Evolutionary conservation across 2,888 invertebrate species (phyloP), one percentile per base, ranked within the genome.

Genomic region (Stratiomys singularior): DNA sequence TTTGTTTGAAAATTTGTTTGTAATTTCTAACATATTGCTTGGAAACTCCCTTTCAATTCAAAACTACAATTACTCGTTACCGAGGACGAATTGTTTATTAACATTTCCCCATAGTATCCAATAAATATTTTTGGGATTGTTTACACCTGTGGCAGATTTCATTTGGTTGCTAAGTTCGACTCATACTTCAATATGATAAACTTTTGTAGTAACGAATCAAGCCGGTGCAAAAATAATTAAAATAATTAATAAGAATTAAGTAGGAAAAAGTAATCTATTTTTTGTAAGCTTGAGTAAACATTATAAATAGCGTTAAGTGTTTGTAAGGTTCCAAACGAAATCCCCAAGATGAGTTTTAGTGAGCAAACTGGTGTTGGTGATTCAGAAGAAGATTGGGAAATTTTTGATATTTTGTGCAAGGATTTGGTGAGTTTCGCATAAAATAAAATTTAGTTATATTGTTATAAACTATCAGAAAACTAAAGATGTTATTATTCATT

Each of bases 301-400:
- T 44, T 44, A 44, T 7, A 44, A 44, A 44, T 44, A 44, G 13
- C 44, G 13, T n/a, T n/a, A n/a, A n/a, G n/a, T n/a, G n/a, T n/a
- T n/a, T n/a, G n/a, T n/a, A n/a, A n/a, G n/a, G n/a, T n/a, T n/a
- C n/a, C n/a, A n/a, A n/a, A n/a, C n/a, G n/a, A n/a, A n/a, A n/a
- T n/a, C n/a, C n/a, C n/a, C 15, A 18, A 66, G 18, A 44, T 63
- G 63, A 69, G 69, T 69, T 23, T 69, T 21, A 56, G 21, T 0
- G 64, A 60, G 63, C 78, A 76, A 72, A 69, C 78, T 25, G 78
- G 80, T 28, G 78, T 79, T 78, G 87, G 87, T 64, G 90, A 90
- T 83, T 88, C 89, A 30, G 88, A 90, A 81, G 93, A 93, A 84
- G 94, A 94, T 85, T 93, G 94, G 92, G 90, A 90, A 84, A 90